Percentiles rank a stretch among this genome's conserved stretches.
These are phyloP conservation scores for Dynastes maya DNA, from an alignment of 2,888 invertebrate species.

Conservation along the genomic window DNA sequence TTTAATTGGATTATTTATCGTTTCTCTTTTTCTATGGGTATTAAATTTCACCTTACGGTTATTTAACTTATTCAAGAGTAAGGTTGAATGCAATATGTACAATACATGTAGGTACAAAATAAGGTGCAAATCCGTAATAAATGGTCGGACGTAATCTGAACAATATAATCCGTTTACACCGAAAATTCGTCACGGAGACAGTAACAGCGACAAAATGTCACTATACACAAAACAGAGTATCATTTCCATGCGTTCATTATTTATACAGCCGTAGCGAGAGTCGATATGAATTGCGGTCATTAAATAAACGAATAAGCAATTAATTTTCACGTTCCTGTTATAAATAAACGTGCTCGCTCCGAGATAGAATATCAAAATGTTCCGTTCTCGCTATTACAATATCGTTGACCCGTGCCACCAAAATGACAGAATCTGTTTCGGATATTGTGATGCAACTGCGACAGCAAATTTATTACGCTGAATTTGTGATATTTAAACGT, in stretches of 20 bases:
- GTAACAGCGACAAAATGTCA: conserved; percentile 38
- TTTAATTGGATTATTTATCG: background rate
- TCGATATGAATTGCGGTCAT: conserved; percentile 46
- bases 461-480: conserved; percentile 3
- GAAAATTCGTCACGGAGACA: conserved; percentile 44
- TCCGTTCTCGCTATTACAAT: conserved; percentile 6
- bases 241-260: conserved; percentile 47
- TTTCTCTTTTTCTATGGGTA: background rate
- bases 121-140: conserved; percentile 45
- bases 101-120: background rate
- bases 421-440: conserved; percentile 6
- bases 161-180: conserved; percentile 43
- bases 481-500: conserved; percentile 1
- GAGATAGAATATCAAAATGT: conserved; percentile 21
- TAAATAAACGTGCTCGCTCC: conserved; percentile 27
- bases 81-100: background rate
- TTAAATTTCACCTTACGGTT: background rate
- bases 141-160: conserved; percentile 31
- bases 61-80: background rate
- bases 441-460: conserved; percentile 18
- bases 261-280: conserved; percentile 33
- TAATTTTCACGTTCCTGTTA: conserved; percentile 45
- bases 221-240: conserved; percentile 31
- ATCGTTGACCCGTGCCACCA: conserved; percentile 19
- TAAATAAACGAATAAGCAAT: conserved; percentile 50